Conservation (phyloP, 2,113 vertebrate genomes). For the Hemibagrus wyckioides region DNA sequence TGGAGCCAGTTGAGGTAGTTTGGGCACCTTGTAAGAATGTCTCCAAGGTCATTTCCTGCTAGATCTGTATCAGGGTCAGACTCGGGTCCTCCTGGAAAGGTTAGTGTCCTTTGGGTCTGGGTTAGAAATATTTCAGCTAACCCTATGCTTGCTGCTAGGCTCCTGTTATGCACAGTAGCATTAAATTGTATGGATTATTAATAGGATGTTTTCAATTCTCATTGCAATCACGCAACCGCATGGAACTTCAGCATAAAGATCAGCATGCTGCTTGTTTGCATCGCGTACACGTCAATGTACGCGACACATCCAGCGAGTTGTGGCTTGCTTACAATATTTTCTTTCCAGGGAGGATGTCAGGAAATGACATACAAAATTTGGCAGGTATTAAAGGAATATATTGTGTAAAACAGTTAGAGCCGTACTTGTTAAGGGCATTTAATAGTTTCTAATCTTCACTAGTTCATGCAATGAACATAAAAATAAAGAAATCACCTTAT, state of each 20-base stretch:
- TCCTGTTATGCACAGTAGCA: background rate
- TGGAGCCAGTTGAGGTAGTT: background rate
- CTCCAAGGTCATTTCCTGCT: background rate
- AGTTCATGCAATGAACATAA: background rate
- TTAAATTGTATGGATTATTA: conserved; percentile 8
- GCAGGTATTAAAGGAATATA: background rate
- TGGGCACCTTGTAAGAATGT: background rate
- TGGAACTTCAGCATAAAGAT: background rate
- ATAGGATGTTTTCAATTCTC: background rate
- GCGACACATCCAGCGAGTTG: background rate
- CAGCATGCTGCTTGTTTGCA: background rate
- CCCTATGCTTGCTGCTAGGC: background rate
- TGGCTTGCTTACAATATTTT: background rate
- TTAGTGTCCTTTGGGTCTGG: background rate
- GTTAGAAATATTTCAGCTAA: background rate
- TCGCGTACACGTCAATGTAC: background rate
- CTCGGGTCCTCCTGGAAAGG: background rate
- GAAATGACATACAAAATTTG: background rate
- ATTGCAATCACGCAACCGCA: background rate
- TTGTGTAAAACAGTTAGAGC: background rate
- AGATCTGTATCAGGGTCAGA: background rate
- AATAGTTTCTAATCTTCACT: background rate
- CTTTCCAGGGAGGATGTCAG: background rate
- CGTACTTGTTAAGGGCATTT: background rate
- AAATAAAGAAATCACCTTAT: background rate